A percentile compares a stretch with the other conserved stretches of the same genome.
Conservation (phyloP, 2,113 vertebrate species). For the Martes martes region DNA sequence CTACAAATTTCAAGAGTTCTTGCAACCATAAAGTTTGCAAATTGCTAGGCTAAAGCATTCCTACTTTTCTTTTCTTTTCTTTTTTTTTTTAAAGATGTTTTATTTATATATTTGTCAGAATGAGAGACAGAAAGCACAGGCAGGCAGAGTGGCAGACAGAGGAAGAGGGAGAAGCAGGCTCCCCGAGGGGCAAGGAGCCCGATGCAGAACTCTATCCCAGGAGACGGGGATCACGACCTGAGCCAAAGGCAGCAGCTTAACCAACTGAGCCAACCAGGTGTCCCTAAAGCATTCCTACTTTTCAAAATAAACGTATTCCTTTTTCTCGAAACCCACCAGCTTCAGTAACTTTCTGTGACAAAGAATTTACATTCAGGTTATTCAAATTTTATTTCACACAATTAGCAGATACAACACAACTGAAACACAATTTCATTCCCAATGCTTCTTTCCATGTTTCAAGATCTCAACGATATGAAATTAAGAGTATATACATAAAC, state of each 20-base stretch:
- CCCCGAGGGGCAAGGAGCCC: no score
- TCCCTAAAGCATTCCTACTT: not conserved
- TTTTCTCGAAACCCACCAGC: not conserved
- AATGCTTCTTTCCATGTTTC: not conserved
- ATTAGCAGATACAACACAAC: not conserved
- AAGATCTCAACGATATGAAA: not conserved
- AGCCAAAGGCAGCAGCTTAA: no score
- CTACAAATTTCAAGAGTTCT: not conserved
- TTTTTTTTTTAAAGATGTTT: no score
- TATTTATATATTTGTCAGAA: no score
- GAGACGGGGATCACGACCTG: no score
- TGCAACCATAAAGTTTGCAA: not conserved
- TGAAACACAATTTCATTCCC: not conserved
- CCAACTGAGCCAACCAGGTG: no score
- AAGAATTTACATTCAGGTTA: not conserved
- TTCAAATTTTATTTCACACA: not conserved
- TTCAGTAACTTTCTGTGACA: not conserved
- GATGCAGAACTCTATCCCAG: no score
- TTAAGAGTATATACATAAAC: not conserved
- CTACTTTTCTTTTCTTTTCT: not conserved
- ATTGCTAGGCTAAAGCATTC: not conserved
- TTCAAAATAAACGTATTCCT: not conserved
- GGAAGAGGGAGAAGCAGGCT: no score
- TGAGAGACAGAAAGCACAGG: no score
- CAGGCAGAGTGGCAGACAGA: no score